Conservation (phyloP, 2,888 invertebrate genomes). For the Molorchus minor region DNA sequence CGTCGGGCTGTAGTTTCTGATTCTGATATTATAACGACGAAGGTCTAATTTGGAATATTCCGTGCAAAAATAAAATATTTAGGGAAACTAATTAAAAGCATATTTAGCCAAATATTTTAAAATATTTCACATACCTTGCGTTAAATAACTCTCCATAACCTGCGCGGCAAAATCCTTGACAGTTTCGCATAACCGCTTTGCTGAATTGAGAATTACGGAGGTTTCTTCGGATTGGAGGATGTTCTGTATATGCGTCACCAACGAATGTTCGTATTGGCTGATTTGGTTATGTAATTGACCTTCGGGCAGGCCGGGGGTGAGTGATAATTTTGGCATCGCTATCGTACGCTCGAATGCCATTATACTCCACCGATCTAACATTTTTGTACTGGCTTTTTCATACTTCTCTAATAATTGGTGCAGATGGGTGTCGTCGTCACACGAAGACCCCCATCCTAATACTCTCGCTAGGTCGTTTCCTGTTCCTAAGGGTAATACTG, state of each 20-base stretch:
- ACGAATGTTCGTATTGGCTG: slow-evolving; percentile 79
- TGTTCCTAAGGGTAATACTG: slow-evolving; percentile 93
- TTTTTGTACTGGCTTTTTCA: slow-evolving; percentile 96
- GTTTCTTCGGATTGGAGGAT: slow-evolving; percentile 86
- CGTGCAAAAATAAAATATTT: no score
- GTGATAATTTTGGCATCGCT: slow-evolving; percentile 66
- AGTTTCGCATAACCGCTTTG: slow-evolving; percentile 78
- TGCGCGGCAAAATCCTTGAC: slow-evolving; percentile 78
- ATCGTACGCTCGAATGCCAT: slow-evolving; percentile 88
- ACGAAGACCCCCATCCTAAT: slow-evolving; percentile 95
- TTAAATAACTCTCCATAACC: slow-evolving; percentile 68
- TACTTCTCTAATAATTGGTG: slow-evolving; percentile 92
- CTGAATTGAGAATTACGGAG: slow-evolving; percentile 74
- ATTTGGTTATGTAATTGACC: slow-evolving; percentile 66
- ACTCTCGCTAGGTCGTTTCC: slow-evolving; percentile 97
- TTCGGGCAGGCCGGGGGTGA: slow-evolving; percentile 65
- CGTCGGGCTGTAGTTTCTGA: no score
- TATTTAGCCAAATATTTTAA: no score
- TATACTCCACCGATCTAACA: slow-evolving; percentile 95
- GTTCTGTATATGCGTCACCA: slow-evolving; percentile 83
- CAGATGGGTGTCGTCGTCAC: slow-evolving; percentile 93
- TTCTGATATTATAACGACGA: no score
- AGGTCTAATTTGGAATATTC: no score
- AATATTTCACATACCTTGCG: slow-evolving; percentile 51
- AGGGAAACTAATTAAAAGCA: no score